These are phyloP conservation scores for Mastomys natalensis DNA, from an alignment of 2,113 vertebrate species.

Conservation along the genomic window DNA sequence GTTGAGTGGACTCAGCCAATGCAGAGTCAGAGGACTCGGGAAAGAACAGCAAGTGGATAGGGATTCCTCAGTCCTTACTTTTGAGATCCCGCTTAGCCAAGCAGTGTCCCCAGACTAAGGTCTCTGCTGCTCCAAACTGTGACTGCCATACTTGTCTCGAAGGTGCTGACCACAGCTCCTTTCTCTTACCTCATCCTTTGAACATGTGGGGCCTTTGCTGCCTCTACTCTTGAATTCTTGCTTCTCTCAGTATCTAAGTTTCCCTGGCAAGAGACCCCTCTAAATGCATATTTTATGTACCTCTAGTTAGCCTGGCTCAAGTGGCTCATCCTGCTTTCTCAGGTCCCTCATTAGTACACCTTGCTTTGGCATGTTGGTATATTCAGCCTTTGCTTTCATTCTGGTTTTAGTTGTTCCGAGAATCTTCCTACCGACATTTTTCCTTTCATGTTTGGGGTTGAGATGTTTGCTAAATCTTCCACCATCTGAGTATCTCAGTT, in stretches of 20 bases:
- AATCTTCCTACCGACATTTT: neutral
- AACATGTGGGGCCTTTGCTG: neutral
- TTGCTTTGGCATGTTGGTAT: neutral
- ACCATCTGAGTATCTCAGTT: neutral
- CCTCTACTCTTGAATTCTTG: too few relatives aligned
- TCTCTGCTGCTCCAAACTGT: neutral
- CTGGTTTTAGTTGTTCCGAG: neutral
- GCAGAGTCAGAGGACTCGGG: neutral
- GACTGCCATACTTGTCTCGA: fast-evolving
- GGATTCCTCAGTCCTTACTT: neutral
- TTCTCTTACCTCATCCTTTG: fast-evolving
- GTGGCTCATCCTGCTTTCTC: neutral
- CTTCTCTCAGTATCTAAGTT: neutral
- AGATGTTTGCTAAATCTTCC: neutral
- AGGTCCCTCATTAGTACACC: neutral
- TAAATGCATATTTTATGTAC: neutral
- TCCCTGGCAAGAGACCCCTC: neutral
- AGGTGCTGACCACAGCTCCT: too few relatives aligned
- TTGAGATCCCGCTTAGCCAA: neutral
- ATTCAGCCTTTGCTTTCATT: neutral
- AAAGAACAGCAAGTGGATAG: neutral
- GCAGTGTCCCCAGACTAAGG: neutral
- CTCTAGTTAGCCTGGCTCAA: neutral
- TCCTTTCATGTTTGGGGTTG: neutral
- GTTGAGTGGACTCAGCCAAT: too few relatives aligned